phyloP scores from a whole-genome alignment of 2,113 vertebrate genomes.

The Ctenomys sociabilis region DNA sequence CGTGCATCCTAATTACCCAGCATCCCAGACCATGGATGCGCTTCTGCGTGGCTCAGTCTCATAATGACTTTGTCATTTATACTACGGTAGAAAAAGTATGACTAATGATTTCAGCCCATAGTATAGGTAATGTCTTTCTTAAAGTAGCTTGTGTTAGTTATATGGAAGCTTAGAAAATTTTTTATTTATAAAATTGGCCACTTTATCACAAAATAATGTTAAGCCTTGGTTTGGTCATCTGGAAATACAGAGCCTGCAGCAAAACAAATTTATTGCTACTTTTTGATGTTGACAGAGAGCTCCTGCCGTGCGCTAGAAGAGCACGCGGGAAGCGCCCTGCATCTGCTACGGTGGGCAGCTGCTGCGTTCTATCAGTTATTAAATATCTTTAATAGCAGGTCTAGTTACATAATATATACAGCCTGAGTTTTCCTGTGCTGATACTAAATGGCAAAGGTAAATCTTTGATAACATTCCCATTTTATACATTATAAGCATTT shows the following conservation, averaged over 20 bases:
- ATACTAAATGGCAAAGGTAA: not conserved
- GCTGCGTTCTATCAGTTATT: not conserved
- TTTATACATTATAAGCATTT: slow-evolving; percentile 40
- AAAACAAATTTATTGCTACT: not conserved
- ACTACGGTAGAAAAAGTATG: not conserved
- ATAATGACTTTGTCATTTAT: not conserved
- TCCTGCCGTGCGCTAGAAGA: not conserved
- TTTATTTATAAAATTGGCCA: not conserved
- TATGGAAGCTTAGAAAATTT: not conserved
- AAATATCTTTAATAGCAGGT: slow-evolving; percentile 50
- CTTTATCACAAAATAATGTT: slow-evolving; percentile 15
- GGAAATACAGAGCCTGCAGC: not conserved
- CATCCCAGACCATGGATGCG: not conserved
- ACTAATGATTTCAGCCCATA: slow-evolving; percentile 8
- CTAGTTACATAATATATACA: not conserved
- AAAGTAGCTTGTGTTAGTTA: not conserved
- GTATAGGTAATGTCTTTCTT: slow-evolving; percentile 12
- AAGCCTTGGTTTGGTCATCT: not conserved
- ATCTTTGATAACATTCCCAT: slow-evolving; percentile 33
- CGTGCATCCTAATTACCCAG: not conserved
- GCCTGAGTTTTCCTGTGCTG: slow-evolving; percentile 29
- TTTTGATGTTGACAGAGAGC: not conserved
- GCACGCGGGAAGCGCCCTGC: not conserved
- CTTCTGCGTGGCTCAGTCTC: not conserved
- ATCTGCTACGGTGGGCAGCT: not conserved